Conservation (phyloP, 2,797 vertebrate species). For the Euthynnus affinis region DNA sequence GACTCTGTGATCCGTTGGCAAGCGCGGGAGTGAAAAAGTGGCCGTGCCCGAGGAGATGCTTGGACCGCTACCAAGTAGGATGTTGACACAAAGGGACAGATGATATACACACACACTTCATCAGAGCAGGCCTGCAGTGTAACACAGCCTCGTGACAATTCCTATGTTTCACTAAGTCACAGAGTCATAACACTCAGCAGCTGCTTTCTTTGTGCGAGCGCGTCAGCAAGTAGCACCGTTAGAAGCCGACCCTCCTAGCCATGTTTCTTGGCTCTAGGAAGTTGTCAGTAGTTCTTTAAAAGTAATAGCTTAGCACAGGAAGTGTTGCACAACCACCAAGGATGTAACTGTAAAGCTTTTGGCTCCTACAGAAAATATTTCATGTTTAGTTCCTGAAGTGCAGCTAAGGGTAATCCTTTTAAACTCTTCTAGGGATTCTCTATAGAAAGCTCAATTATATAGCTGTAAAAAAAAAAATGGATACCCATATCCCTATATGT, state of each 20-base stretch:
- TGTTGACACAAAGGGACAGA: slow-evolving; percentile 77
- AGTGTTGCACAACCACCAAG: slow-evolving; percentile 47
- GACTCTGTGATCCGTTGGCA: slow-evolving; percentile 44
- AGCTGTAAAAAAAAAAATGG: background rate
- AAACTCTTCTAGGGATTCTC: slow-evolving; percentile 11
- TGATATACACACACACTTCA: slow-evolving; percentile 61
- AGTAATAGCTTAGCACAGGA: slow-evolving; percentile 45
- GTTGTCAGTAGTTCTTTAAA: slow-evolving; percentile 48
- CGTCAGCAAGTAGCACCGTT: slow-evolving; percentile 11
- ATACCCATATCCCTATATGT: background rate
- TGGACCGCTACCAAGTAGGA: slow-evolving; percentile 73
- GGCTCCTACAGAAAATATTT: slow-evolving; percentile 26
- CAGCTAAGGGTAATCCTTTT: slow-evolving; percentile 15
- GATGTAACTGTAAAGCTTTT: slow-evolving; percentile 41
- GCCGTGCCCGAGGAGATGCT: slow-evolving; percentile 53
- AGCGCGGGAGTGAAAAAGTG: slow-evolving; percentile 42
- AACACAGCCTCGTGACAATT: slow-evolving; percentile 34
- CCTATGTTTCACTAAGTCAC: slow-evolving; percentile 16
- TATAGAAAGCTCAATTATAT: background rate
- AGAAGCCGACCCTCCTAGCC: background rate
- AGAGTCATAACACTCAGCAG: slow-evolving; percentile 10
- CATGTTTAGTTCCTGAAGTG: slow-evolving; percentile 23
- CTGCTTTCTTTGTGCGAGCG: slow-evolving; percentile 22
- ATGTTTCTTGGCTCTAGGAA: slow-evolving; percentile 29
- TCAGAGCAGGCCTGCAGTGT: slow-evolving; percentile 60